phyloP scores from a whole-genome alignment of 1,140 invertebrate genomes.

The Nephila pilipes region DNA sequence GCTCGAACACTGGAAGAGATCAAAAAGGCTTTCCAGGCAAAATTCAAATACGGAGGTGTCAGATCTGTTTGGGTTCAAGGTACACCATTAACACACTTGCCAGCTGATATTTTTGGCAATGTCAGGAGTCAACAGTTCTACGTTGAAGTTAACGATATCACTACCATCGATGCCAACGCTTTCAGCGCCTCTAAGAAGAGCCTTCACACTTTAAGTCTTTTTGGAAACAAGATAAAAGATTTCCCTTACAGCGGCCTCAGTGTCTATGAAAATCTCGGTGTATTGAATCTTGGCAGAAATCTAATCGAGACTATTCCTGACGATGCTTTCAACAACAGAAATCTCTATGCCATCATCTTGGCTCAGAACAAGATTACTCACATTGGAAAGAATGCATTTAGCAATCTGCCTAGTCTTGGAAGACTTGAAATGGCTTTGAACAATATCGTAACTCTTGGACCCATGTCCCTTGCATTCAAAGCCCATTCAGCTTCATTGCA shows the following conservation, averaged over 20 bases:
- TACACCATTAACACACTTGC: slow-evolving; percentile 51
- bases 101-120: slow-evolving; percentile 57
- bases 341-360: slow-evolving; percentile 51
- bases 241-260: slow-evolving; percentile 24
- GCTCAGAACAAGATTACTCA: slow-evolving; percentile 61
- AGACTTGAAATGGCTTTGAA: slow-evolving; percentile 59
- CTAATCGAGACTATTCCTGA: slow-evolving; percentile 43
- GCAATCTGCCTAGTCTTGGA: slow-evolving; percentile 32
- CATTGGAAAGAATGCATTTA: slow-evolving; percentile 66
- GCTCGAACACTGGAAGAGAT: slow-evolving; percentile 40
- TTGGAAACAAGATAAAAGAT: slow-evolving; percentile 61
- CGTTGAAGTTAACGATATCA: slow-evolving; percentile 66
- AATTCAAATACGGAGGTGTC: slow-evolving; percentile 55
- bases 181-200: slow-evolving; percentile 56
- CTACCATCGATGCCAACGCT: slow-evolving; percentile 26
- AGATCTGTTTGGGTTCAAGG: slow-evolving; percentile 73
- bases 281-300: slow-evolving; percentile 65
- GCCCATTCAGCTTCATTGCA: slow-evolving; percentile 46
- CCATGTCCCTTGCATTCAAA: slow-evolving; percentile 38
- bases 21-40: slow-evolving; percentile 57
- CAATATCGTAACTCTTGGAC: slow-evolving; percentile 43
- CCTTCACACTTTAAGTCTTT: slow-evolving; percentile 46
- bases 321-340: slow-evolving; percentile 43
- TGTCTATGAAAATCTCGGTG: neutral
- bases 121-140: slow-evolving; percentile 59